These are phyloP conservation scores for Scaptomyza tumidula DNA, from an alignment of 2,888 invertebrate species.

Conservation along the genomic window DNA sequence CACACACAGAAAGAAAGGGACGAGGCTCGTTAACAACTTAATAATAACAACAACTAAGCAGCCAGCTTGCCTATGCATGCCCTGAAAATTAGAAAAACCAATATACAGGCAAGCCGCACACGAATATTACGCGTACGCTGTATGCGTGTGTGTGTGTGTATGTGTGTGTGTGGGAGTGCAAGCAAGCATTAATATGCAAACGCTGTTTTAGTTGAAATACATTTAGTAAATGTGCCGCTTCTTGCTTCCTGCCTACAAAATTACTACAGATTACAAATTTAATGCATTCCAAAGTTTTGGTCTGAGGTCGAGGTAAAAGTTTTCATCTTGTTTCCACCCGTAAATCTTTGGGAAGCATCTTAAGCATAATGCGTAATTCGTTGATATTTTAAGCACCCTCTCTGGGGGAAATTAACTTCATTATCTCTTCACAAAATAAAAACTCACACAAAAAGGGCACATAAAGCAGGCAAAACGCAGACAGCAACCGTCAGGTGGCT, in stretches of 20 bases:
- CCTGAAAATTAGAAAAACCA: slow-evolving; percentile 38
- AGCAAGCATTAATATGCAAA: slow-evolving; percentile 71
- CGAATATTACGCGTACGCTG: slow-evolving; percentile 50
- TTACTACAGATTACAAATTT: slow-evolving; percentile 67
- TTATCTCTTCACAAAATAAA: slow-evolving; percentile 50
- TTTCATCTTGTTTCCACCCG: slow-evolving; percentile 33
- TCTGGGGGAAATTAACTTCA: slow-evolving; percentile 70
- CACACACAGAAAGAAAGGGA: background rate
- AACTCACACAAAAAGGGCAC: slow-evolving; percentile 48
- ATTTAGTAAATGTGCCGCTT: slow-evolving; percentile 59
- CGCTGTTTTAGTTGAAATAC: slow-evolving; percentile 53
- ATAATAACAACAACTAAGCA: slow-evolving; percentile 36
- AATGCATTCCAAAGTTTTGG: slow-evolving; percentile 72
- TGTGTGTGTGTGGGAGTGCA: slow-evolving; percentile 4
- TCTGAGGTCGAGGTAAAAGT: slow-evolving; percentile 37
- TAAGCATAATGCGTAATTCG: slow-evolving; percentile 49
- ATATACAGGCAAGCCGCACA: slow-evolving; percentile 37
- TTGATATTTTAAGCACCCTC: slow-evolving; percentile 49
- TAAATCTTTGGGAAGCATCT: slow-evolving; percentile 64
- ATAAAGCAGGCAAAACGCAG: background rate
- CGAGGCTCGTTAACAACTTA: slow-evolving; percentile 55
- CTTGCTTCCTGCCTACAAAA: slow-evolving; percentile 29
- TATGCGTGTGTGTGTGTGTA: background rate
- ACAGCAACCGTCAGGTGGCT: slow-evolving; percentile 18
- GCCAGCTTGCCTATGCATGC: background rate